Conservation (phyloP, 2,113 vertebrate genomes). For the Larimichthys crocea region DNA sequence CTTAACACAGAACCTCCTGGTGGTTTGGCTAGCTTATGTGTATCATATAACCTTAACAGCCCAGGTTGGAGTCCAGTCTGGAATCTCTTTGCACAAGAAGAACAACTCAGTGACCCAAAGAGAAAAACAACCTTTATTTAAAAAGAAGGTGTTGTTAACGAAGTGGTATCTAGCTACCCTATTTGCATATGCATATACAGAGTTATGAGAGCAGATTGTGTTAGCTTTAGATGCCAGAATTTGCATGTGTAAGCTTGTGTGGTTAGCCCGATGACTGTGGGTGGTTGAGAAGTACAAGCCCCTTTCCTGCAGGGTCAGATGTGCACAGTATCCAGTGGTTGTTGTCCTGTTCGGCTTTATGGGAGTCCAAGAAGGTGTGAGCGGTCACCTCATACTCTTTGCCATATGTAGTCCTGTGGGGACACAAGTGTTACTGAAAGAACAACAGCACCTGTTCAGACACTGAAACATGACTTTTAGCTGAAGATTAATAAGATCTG, state of each 20-base stretch:
- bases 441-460: not conserved
- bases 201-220: not conserved
- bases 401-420: slow-evolving; percentile 88
- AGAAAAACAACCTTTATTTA: slow-evolving; percentile 19
- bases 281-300: slow-evolving; percentile 66
- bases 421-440: slow-evolving; percentile 39
- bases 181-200: not conserved
- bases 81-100: not conserved
- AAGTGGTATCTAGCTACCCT: not conserved
- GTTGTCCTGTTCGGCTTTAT: slow-evolving; percentile 87
- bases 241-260: slow-evolving; percentile 13
- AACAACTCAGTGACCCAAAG: slow-evolving; percentile 4
- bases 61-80: slow-evolving; percentile 2
- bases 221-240: not conserved
- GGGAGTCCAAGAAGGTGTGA: slow-evolving; percentile 90
- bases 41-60: slow-evolving; percentile 4
- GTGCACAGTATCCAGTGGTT: slow-evolving; percentile 93
- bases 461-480: slow-evolving; percentile 7
- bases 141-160: not conserved
- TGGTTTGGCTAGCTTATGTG: not conserved
- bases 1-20: slow-evolving; percentile 5
- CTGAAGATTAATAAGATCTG: too few relatives aligned
- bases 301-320: slow-evolving; percentile 74
- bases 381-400: slow-evolving; percentile 90
- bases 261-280: not conserved